phyloP scores from a whole-genome alignment of 1,140 invertebrate species.

The Apolygus lucorum region DNA sequence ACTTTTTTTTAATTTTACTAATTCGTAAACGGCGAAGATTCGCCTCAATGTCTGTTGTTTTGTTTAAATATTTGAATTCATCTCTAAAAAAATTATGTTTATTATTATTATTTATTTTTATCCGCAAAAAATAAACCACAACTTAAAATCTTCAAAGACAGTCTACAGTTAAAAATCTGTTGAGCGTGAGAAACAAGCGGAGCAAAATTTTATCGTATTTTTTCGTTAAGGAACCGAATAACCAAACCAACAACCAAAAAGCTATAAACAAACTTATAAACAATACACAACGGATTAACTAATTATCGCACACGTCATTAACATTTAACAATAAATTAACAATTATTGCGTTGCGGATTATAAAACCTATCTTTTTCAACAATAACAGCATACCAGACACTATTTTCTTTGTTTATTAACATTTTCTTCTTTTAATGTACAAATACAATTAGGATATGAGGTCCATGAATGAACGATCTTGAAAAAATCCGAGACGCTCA shows the following conservation, averaged over 20 bases:
- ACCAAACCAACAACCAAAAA: not conserved
- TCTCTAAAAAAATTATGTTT: not conserved
- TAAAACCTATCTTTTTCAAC: not conserved
- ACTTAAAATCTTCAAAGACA: not conserved
- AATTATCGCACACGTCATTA: no score
- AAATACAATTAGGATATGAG: no score
- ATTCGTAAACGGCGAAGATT: slow-evolving; percentile 5
- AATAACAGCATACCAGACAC: no score
- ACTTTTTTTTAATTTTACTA: slow-evolving; percentile 20
- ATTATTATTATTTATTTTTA: not conserved
- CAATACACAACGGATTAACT: not conserved
- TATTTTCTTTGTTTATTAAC: no score
- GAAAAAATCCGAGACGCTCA: no score
- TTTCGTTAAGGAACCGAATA: not conserved
- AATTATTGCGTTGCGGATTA: not conserved
- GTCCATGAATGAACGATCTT: no score
- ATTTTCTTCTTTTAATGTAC: no score
- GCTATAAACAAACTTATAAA: not conserved
- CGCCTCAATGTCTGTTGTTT: not conserved
- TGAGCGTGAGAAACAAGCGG: not conserved
- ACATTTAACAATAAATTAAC: not conserved
- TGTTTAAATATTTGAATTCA: not conserved
- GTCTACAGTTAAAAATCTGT: not conserved
- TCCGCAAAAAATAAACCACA: not conserved
- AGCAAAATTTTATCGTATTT: no score